phyloP scores from a whole-genome alignment of 2,797 vertebrate species.

The Sebastes miniatus region DNA sequence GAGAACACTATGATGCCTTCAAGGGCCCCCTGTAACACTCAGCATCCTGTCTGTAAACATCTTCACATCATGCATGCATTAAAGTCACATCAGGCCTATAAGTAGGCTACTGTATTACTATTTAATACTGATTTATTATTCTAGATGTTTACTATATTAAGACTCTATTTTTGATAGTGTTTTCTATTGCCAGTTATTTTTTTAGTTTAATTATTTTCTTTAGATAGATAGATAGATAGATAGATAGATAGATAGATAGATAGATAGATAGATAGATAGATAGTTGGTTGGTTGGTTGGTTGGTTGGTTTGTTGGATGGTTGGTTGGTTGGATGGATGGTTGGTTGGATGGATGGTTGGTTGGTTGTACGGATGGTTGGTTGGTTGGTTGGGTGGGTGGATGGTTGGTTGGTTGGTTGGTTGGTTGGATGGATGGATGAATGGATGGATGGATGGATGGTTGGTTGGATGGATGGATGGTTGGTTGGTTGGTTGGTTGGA shows the following conservation, averaged over 20 bases:
- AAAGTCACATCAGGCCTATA: background rate
- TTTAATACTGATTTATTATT: too few species aligned
- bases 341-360: accelerated
- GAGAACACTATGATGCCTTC: slow-evolving; percentile 43
- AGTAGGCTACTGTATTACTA: too few species aligned
- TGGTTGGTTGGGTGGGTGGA: accelerated
- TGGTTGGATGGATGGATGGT: accelerated
- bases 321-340: accelerated
- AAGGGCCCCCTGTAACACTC: slow-evolving; percentile 20
- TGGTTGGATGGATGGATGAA: too few species aligned
- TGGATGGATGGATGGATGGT: accelerated
- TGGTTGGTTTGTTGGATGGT: accelerated
- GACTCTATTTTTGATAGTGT: too few species aligned
- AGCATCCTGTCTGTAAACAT: background rate
- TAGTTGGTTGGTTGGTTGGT: too few species aligned
- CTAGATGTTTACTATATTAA: too few species aligned
- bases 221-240: too few species aligned
- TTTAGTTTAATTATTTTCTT: too few species aligned
- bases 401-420: accelerated
- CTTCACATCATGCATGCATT: background rate
- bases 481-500: accelerated
- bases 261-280: too few species aligned
- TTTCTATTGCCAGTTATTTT: too few species aligned
- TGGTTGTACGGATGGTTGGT: accelerated
- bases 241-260: too few species aligned